Percentiles rank a stretch among this genome's conserved stretches.
Evolutionary conservation across 2,888 invertebrate genomes (phyloP).

Genomic region (Lasioglossum calceatum): DNA sequence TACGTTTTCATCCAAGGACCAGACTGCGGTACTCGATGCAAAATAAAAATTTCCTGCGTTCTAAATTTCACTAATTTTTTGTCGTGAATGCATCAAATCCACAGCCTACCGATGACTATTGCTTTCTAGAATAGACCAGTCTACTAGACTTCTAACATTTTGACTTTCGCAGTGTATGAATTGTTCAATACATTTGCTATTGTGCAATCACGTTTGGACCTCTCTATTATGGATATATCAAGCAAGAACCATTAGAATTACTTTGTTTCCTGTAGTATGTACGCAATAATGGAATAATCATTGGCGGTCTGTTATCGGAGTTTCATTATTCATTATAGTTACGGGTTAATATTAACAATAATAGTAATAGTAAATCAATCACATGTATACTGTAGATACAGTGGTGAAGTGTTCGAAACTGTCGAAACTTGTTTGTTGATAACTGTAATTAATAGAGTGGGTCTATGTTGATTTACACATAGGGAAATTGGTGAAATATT

Average conservation of each 20-base stretch:
- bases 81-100: not conserved
- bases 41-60: too few species aligned
- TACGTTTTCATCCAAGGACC: too few species aligned
- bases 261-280: not conserved
- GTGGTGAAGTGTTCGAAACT: not conserved
- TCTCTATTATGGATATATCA: not conserved
- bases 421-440: too few species aligned
- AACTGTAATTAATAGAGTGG: too few species aligned
- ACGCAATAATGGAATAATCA: not conserved
- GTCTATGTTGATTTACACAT: not conserved
- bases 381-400: not conserved
- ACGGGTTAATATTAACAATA: not conserved
- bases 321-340: not conserved
- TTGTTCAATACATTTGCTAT: not conserved
- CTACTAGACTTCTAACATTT: too few species aligned
- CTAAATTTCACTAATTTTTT: not conserved
- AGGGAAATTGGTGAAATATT: not conserved
- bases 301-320: not conserved
- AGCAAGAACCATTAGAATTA: not conserved
- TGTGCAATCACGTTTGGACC: not conserved
- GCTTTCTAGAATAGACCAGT: too few species aligned
- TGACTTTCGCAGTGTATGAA: not conserved
- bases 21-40: too few species aligned
- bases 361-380: not conserved
- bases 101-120: not conserved